Conservation (phyloP, 2,113 vertebrate genomes). For the Heptranchias perlo region DNA sequence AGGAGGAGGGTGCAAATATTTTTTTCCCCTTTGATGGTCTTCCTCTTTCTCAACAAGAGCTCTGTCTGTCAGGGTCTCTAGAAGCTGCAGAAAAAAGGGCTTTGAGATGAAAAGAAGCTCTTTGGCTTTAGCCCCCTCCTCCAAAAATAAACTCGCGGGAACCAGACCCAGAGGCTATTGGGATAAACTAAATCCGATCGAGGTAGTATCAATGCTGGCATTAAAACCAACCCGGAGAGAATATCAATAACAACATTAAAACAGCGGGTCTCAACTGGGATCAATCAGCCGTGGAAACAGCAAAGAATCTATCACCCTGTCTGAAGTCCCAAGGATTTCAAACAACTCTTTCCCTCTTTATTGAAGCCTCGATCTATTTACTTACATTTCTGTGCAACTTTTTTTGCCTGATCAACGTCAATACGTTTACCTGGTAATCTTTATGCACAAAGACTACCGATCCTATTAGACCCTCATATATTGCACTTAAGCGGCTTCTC, state of each 20-base stretch:
- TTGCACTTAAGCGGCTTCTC: neutral
- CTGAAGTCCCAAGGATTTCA: slow-evolving; percentile 22
- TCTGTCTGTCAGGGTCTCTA: slow-evolving; percentile 68
- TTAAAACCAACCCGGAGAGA: slow-evolving; percentile 78
- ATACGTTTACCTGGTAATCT: neutral
- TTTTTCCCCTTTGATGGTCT: slow-evolving; percentile 62
- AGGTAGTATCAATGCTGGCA: slow-evolving; percentile 80
- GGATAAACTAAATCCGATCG: slow-evolving; percentile 88
- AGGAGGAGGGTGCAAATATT: slow-evolving; percentile 54
- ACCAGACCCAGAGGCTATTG: slow-evolving; percentile 78
- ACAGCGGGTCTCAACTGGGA: slow-evolving; percentile 82
- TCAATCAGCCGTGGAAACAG: slow-evolving; percentile 82
- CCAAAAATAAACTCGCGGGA: slow-evolving; percentile 65
- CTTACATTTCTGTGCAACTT: neutral
- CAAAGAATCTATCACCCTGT: slow-evolving; percentile 55
- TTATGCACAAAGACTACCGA: neutral
- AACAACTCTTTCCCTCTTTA: slow-evolving; percentile 20
- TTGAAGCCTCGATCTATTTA: slow-evolving; percentile 16
- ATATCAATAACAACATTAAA: slow-evolving; percentile 87
- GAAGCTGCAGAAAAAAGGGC: slow-evolving; percentile 53
- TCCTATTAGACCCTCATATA: neutral
- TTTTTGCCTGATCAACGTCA: neutral
- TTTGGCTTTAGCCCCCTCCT: slow-evolving; percentile 65
- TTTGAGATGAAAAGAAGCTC: slow-evolving; percentile 78
- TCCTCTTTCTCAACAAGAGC: slow-evolving; percentile 66